Percentiles rank a stretch among this genome's conserved stretches.
Conservation (phyloP, 2,888 invertebrate species). For the Dolichopus griseipennis region DNA sequence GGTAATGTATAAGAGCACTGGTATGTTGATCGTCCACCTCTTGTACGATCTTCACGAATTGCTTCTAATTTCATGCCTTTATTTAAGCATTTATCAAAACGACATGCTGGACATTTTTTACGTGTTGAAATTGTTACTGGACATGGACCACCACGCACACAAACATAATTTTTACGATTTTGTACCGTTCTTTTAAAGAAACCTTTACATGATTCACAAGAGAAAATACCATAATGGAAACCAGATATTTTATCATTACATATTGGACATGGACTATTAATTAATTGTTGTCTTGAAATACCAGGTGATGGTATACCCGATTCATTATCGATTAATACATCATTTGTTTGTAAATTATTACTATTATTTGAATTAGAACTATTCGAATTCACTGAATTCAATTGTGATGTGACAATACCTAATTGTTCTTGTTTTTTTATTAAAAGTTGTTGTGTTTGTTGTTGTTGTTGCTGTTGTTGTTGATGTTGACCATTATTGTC, state of each 20-base stretch:
- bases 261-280: constrained; percentile 89
- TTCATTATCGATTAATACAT: constrained; percentile 30
- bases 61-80: constrained; percentile 98
- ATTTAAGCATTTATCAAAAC: constrained; percentile 90
- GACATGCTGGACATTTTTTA: constrained; percentile 94
- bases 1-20: constrained; percentile 89
- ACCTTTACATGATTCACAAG: constrained; percentile 96
- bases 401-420: background rate
- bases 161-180: constrained; percentile 94
- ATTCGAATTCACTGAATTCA: background rate
- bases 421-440: background rate
- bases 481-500: constrained; percentile 17
- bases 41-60: constrained; percentile 86
- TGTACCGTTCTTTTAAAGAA: constrained; percentile 98
- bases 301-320: constrained; percentile 47
- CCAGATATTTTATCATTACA: constrained; percentile 94
- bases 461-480: constrained; percentile 24
- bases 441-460: constrained; percentile 22
- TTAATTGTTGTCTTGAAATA: constrained; percentile 79
- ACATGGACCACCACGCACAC: constrained; percentile 81
- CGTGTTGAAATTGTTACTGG: constrained; percentile 86
- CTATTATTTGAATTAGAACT: background rate
- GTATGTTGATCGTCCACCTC: constrained; percentile 93
- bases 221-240: constrained; percentile 96
- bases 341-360: constrained; percentile 24